These are phyloP conservation scores for Parus major DNA, from an alignment of 2,113 vertebrate genomes.

Conservation along the genomic window DNA sequence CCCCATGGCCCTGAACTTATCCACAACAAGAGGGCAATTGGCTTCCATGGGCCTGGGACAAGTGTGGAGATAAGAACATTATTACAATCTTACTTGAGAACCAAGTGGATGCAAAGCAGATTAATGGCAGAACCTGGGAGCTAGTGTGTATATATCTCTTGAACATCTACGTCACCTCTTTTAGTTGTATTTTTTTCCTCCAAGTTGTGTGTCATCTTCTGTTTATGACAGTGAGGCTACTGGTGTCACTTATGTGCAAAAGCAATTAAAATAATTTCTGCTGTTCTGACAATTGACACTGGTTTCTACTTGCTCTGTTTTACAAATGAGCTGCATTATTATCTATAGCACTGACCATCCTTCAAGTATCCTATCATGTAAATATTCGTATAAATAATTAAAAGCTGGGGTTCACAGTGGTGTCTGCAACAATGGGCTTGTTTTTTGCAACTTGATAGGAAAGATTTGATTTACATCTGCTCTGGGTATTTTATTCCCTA, in stretches of 20 bases:
- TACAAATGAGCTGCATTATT: constrained; percentile 16
- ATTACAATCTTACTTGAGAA: background rate
- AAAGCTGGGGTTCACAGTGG: constrained; percentile 61
- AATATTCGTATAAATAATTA: constrained; percentile 68
- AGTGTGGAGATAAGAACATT: background rate
- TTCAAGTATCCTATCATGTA: constrained; percentile 26
- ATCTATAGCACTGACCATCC: constrained; percentile 20
- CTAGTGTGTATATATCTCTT: background rate
- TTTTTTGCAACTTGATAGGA: constrained; percentile 67
- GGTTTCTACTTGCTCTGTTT: background rate
- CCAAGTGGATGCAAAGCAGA: background rate
- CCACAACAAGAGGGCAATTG: background rate
- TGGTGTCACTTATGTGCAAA: background rate
- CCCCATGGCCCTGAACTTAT: background rate
- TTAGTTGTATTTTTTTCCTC: background rate
- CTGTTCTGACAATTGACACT: background rate
- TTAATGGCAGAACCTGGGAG: background rate
- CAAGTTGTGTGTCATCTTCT: background rate
- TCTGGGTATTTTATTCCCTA: constrained; percentile 75
- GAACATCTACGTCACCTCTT: background rate
- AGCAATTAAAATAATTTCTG: constrained; percentile 44
- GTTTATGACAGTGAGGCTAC: background rate
- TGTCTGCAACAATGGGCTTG: constrained; percentile 60
- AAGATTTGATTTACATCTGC: constrained; percentile 74
- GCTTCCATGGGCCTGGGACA: fast-evolving